These are phyloP conservation scores for pig (Sus scrofa) DNA, from an alignment of 2,113 vertebrate genomes.

Conservation along the genomic window T2T-Sscrofa CM000812.6:22080001-22080500, in stretches of 20 bases:
- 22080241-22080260: background rate
- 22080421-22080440: background rate
- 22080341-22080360: background rate
- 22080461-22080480: background rate
- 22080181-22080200: too few relatives aligned
- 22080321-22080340: background rate
- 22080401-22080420: background rate
- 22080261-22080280: background rate
- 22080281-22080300: background rate
- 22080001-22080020: slow-evolving; percentile 33
- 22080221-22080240: too few relatives aligned
- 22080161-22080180: too few relatives aligned
- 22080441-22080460: background rate
- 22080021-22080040: background rate
- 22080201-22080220: too few relatives aligned
- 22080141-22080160: too few relatives aligned
- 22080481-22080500: background rate
- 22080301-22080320: background rate
- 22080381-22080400: slow-evolving; percentile 15
- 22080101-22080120: background rate
- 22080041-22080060: background rate
- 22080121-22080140: too few relatives aligned
- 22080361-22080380: background rate
- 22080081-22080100: background rate
- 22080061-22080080: slow-evolving; percentile 25